Evolutionary conservation across 2,797 vertebrate species (phyloP).

Genomic region (Microcaecilia unicolor): DNA sequence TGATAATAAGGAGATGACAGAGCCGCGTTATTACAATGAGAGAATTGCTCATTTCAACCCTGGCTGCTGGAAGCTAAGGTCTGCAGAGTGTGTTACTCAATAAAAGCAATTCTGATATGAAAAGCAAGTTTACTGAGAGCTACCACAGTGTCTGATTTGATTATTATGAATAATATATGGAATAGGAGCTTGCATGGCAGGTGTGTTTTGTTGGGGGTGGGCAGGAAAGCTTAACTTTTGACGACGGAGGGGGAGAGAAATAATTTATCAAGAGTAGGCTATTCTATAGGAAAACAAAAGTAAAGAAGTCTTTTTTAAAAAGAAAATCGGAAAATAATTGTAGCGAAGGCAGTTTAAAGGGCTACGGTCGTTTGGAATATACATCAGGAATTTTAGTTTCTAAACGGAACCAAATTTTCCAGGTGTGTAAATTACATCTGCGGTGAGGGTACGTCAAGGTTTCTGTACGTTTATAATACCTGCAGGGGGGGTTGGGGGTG

Average conservation of each 20-base stretch:
- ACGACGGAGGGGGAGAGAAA: constrained; percentile 46
- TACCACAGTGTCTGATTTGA: constrained; percentile 91
- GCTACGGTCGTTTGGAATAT: too few species aligned
- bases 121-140: constrained; percentile 89
- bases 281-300: constrained; percentile 48
- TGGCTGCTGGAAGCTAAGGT: constrained; percentile 75
- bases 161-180: constrained; percentile 98
- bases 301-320: constrained; percentile 37
- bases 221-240: constrained; percentile 46
- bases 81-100: constrained; percentile 78
- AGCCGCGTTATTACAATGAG: constrained; percentile 99
- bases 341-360: too few species aligned
- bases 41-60: constrained; percentile 97
- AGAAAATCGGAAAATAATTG: too few species aligned
- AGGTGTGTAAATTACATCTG: too few species aligned
- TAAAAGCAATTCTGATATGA: constrained; percentile 91
- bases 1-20: constrained; percentile 99
- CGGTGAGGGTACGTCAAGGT: too few species aligned
- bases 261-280: constrained; percentile 50
- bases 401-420: too few species aligned
- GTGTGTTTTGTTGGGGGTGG: constrained; percentile 27
- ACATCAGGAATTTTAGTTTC: too few species aligned
- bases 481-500: too few species aligned
- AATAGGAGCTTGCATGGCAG: constrained; percentile 37
- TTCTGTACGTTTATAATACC: too few species aligned